These are phyloP conservation scores for Bergia puertoricense DNA, from an alignment of 92 coral and sea anemone species.

Conservation along the genomic window DNA sequence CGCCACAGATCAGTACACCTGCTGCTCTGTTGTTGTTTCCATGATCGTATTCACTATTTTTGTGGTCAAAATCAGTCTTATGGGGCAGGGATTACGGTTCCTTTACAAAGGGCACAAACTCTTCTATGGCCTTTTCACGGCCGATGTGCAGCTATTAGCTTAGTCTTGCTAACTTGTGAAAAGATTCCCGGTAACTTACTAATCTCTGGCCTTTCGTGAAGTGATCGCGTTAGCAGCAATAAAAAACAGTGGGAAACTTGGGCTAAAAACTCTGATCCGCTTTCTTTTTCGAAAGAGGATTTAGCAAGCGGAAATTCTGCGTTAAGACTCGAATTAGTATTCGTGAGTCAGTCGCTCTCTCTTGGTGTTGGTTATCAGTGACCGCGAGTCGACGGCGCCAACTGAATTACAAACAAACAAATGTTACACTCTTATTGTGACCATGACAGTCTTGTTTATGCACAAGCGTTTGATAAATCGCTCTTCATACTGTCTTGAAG, in stretches of 20 bases:
- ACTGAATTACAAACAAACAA: slow-evolving; percentile 26
- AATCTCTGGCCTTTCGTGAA: slow-evolving; percentile 7
- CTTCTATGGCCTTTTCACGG: slow-evolving; percentile 17
- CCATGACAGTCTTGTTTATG: slow-evolving; percentile 1
- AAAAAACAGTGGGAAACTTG: slow-evolving; percentile 6
- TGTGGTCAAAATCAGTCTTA: slow-evolving; percentile 32
- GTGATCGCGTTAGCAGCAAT: slow-evolving; percentile 43
- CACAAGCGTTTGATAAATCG: slow-evolving; percentile 32
- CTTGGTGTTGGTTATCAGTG: neutral
- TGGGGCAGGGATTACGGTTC: neutral
- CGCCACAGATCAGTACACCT: slow-evolving; percentile 21
- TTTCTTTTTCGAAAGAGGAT: slow-evolving; percentile 28
- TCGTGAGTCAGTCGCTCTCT: slow-evolving; percentile 11
- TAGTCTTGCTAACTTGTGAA: too few relatives aligned
- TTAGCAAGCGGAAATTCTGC: slow-evolving; percentile 37
- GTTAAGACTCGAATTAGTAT: slow-evolving; percentile 13
- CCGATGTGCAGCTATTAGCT: neutral
- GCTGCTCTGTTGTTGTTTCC: slow-evolving; percentile 6
- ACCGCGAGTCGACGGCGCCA: slow-evolving; percentile 24
- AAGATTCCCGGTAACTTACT: neutral
- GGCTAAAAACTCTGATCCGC: slow-evolving; percentile 17
- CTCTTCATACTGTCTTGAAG: slow-evolving; percentile 21
- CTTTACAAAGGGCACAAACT: neutral
- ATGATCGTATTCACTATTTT: neutral
- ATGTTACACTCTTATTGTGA: neutral